A percentile compares a stretch with the other conserved stretches of the same genome.
Evolutionary conservation across 2,888 invertebrate genomes (phyloP).

Genomic region (Epiperipatus broadwayi): DNA sequence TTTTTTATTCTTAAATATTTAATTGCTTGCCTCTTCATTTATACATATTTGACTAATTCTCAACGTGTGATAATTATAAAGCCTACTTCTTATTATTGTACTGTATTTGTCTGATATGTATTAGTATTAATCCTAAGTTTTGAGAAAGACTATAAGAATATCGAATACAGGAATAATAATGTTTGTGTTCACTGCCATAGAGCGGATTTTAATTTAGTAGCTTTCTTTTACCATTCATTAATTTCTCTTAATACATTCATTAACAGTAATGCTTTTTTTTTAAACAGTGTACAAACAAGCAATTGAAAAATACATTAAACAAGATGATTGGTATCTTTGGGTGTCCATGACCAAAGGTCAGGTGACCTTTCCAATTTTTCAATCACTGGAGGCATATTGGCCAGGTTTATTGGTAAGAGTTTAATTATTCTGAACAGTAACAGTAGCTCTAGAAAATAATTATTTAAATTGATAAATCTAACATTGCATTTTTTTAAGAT

Average conservation of each 20-base stretch:
- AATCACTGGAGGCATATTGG: conserved; percentile 95
- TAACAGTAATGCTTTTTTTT: conserved; percentile 9
- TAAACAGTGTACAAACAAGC: conserved; percentile 29
- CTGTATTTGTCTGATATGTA: too few species aligned
- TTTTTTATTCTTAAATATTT: too few species aligned
- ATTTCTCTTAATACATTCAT: too few species aligned
- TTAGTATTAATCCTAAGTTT: too few species aligned
- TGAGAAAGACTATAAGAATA: conserved; percentile 44
- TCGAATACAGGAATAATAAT: not conserved
- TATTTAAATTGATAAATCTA: conserved; percentile 9
- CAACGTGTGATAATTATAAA: too few species aligned
- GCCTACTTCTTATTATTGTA: too few species aligned
- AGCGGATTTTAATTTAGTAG: conserved; percentile 5
- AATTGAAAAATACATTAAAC: conserved; percentile 42
- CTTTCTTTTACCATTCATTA: not conserved
- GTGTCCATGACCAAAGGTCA: conserved; percentile 94
- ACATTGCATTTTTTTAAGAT: too few species aligned
- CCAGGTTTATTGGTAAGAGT: conserved; percentile 62
- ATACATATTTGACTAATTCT: too few species aligned
- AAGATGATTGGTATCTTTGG: conserved; percentile 98
- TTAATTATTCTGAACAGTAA: too few species aligned
- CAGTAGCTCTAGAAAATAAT: not conserved
- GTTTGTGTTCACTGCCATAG: not conserved
- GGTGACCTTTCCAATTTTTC: conserved; percentile 90
- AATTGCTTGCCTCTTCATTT: too few species aligned